Evolutionary conservation across 2,113 vertebrate species (phyloP), one percentile per base, ranked within the genome.

Genomic region (Tachuris rubrigastra): DNA sequence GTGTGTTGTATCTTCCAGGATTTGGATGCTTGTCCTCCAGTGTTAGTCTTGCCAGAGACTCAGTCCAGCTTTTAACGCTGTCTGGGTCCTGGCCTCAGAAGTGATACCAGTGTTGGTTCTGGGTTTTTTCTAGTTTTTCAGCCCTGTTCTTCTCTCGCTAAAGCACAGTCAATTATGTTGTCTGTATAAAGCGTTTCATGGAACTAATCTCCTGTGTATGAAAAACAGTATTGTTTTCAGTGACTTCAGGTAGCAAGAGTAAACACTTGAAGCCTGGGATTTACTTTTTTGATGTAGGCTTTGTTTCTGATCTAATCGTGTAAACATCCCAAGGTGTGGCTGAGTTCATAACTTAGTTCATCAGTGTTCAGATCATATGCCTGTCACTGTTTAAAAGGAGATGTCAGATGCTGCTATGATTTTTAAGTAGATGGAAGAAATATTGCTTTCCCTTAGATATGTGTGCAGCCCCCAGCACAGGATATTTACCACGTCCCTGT

Each of bases 251-350:
- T 59, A 55, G 28, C 4, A 4, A 4, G 31, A 69, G n/a, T 23
- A 59, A 59, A 69, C 55, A 20, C n/a, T 69, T 65, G 52, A 44
- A 72, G 28, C 33, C 25, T 62, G 2, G 30, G 12, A 42, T 66
- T 8, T 49, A 0, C 44, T 28, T 35, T 52, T 58, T 69, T 1
- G 0, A 1, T 28, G 28, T 25, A 35, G 65, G 4, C 11, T 62
- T 66, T 60, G 2, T 66, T 92, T 89, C n/a, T 81, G 10, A 47
- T 91, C n/a, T 52, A 12, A 30, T 60, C 8, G 12, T 16, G 3
- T 83, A 31, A 72, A 24, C 3, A 0, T 30, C 63, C 24, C 35
- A 20, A 12, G 62, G 12, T 63, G 47, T 74, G 55, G n/a, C 47
- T 10, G 39, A 30, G 7, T 50, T 87, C 9, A 2, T 20, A 50